These are phyloP conservation scores for Chelonia mydas DNA, from an alignment of 2,797 vertebrate genomes.

Conservation along the genomic window DNA sequence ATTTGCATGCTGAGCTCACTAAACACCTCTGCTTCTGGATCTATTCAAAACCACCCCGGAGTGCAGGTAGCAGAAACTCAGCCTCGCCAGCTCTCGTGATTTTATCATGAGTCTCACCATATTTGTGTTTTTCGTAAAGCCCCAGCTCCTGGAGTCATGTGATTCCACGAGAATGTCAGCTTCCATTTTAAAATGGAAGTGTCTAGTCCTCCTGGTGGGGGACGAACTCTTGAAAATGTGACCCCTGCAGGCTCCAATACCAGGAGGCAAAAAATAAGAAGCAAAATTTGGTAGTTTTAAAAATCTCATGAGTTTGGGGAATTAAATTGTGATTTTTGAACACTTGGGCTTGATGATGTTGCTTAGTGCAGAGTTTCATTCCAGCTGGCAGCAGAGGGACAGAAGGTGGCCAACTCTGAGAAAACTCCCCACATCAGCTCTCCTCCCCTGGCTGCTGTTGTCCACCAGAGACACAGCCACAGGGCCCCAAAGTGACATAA, in stretches of 20 bases:
- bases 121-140: not conserved
- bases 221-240: not conserved
- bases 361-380: not conserved
- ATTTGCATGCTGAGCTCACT: not conserved
- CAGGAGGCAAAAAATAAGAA: not conserved
- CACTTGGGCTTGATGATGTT: not conserved
- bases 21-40: not conserved
- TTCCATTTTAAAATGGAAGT: not conserved
- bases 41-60: not conserved
- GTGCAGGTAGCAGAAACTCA: not conserved
- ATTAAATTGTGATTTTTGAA: not conserved
- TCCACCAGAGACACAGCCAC: not conserved
- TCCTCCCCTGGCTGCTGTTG: accelerated
- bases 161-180: not conserved
- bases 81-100: no score
- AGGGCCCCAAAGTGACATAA: accelerated
- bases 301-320: not conserved
- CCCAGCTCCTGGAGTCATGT: not conserved
- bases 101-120: no score
- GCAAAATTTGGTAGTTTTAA: not conserved
- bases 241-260: accelerated
- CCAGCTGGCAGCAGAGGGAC: not conserved
- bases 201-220: not conserved
- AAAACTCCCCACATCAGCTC: not conserved
- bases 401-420: not conserved